Evolutionary conservation across 2,888 invertebrate genomes (phyloP).

Genomic region (Phytoseiulus persimilis): DNA sequence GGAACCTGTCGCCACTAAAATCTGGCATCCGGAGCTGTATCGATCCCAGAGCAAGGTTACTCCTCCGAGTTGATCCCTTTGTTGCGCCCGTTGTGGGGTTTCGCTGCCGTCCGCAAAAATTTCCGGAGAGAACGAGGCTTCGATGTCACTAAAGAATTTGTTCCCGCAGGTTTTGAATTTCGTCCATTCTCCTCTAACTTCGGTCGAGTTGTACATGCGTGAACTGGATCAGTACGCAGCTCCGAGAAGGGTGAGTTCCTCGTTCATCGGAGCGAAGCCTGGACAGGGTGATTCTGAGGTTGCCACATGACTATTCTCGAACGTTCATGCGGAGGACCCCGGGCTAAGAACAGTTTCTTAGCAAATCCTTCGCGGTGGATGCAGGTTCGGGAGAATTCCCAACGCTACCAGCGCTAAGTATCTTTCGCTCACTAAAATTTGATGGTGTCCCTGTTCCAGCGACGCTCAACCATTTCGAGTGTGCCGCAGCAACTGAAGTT

Average conservation of each 20-base stretch:
- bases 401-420: too few species aligned
- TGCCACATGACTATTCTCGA: too few species aligned
- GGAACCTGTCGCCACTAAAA: neutral
- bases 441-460: neutral
- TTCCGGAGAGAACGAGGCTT: too few species aligned
- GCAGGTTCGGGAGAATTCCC: too few species aligned
- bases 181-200: slow-evolving; percentile 22
- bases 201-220: slow-evolving; percentile 16
- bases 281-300: neutral
- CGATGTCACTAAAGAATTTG: too few species aligned
- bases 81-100: neutral
- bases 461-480: neutral
- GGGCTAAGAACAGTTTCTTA: too few species aligned
- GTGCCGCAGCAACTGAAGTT: slow-evolving; percentile 9
- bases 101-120: neutral
- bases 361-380: too few species aligned
- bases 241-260: neutral
- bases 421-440: neutral
- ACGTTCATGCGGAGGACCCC: too few species aligned
- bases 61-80: neutral
- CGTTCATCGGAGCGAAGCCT: neutral
- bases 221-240: slow-evolving; percentile 24
- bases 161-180: slow-evolving; percentile 22
- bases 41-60: neutral
- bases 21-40: slow-evolving; percentile 16